A percentile compares a stretch with the other conserved stretches of the same genome.
These are phyloP conservation scores for Lytechinus variegatus DNA, from an alignment of 35 echinoderm and acorn worm genomes.

Conservation along the genomic window DNA sequence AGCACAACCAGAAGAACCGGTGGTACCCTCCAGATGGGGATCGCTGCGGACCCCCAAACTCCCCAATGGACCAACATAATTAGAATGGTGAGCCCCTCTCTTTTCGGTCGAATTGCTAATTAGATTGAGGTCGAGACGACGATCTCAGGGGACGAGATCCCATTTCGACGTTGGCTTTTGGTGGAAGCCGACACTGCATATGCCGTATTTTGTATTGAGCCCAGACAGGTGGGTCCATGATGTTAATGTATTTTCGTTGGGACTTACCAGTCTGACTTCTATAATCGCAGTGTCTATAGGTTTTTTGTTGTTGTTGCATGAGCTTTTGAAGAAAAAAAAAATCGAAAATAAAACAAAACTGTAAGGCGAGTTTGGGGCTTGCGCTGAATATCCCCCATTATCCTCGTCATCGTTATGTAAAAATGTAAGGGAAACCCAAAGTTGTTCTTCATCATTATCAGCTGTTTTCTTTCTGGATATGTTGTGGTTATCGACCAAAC, in stretches of 20 bases:
- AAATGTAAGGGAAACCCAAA: too few relatives aligned
- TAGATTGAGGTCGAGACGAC: neutral
- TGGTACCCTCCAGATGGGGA: neutral
- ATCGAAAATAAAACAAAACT: neutral
- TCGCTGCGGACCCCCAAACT: neutral
- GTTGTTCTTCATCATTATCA: too few relatives aligned
- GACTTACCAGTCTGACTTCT: neutral
- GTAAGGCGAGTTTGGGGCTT: neutral
- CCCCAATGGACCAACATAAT: neutral
- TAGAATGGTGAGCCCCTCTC: neutral
- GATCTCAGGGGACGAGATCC: neutral
- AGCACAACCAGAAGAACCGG: neutral
- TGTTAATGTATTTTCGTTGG: neutral
- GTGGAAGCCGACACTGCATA: neutral
- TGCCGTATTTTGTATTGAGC: neutral
- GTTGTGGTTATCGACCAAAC: too few relatives aligned
- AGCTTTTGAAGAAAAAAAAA: neutral
- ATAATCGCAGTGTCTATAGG: neutral
- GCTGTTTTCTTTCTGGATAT: too few relatives aligned
- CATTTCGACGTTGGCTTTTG: neutral
- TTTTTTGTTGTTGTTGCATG: neutral
- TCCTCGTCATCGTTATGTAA: too few relatives aligned
- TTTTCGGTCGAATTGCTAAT: slow-evolving; percentile 3
- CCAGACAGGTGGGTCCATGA: slow-evolving; percentile 7
- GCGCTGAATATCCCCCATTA: too few relatives aligned